These are phyloP conservation scores for Andrena fulva DNA, from an alignment of 2,888 invertebrate species.

Conservation along the genomic window DNA sequence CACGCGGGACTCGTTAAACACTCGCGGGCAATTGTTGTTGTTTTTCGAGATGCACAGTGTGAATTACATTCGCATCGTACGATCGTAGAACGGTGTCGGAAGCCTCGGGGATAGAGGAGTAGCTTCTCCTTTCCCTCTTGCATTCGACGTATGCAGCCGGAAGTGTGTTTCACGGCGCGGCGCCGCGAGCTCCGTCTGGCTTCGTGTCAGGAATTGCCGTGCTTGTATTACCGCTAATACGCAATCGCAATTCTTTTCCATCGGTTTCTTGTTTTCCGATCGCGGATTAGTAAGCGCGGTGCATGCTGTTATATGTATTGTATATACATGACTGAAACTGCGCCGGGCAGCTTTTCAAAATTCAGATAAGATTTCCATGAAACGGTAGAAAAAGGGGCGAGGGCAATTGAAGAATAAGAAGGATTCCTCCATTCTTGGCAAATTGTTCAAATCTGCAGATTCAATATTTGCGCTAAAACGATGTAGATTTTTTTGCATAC, in stretches of 20 bases:
- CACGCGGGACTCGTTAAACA: too few relatives aligned
- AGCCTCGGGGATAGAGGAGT: slow-evolving; percentile 1
- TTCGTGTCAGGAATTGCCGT: slow-evolving; percentile 48
- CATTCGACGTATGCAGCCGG: slow-evolving; percentile 46
- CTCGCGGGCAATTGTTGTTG: background rate
- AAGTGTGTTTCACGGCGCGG: slow-evolving; percentile 39
- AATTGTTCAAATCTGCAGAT: too few relatives aligned
- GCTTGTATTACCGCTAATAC: slow-evolving; percentile 28
- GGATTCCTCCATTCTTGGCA: too few relatives aligned
- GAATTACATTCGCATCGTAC: background rate
- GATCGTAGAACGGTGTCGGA: background rate
- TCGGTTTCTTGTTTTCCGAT: slow-evolving; percentile 19
- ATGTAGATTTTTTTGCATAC: too few relatives aligned
- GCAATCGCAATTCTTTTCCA: slow-evolving; percentile 17
- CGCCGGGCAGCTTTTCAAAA: too few relatives aligned
- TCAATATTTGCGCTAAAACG: too few relatives aligned
- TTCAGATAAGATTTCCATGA: too few relatives aligned
- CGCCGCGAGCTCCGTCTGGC: slow-evolving; percentile 32
- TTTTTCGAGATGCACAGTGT: background rate
- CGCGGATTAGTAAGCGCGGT: too few relatives aligned
- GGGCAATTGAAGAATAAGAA: too few relatives aligned
- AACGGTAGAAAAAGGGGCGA: too few relatives aligned
- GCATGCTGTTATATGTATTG: too few relatives aligned
- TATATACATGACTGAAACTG: too few relatives aligned
- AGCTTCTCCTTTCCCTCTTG: slow-evolving; percentile 16